Evolutionary conservation across 2,113 vertebrate genomes (phyloP).

Genomic region (Pomatorhinus ruficollis): DNA sequence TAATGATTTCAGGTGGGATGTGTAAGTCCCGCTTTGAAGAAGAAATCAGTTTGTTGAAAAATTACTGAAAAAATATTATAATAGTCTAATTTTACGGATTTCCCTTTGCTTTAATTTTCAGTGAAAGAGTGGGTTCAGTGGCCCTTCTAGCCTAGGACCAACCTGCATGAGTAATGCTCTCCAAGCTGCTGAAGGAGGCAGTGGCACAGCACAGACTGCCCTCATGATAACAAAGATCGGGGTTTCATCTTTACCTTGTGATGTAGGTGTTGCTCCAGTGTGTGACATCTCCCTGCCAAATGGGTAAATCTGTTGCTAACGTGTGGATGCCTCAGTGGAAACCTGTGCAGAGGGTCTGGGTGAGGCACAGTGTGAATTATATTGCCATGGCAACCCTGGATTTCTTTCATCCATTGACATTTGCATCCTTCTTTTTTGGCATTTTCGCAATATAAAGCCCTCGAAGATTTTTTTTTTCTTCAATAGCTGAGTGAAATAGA

Average conservation of each 20-base stretch:
- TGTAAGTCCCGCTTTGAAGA: neutral
- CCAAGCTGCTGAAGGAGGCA: neutral
- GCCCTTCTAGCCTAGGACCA: neutral
- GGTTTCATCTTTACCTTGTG: neutral
- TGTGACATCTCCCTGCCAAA: neutral
- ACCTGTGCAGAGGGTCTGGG: neutral
- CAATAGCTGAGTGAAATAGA: neutral
- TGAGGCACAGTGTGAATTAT: neutral
- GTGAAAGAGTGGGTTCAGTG: neutral
- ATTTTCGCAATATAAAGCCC: neutral
- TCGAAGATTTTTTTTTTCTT: neutral
- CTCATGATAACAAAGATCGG: fast-evolving
- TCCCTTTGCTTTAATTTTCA: neutral
- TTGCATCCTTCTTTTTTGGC: neutral
- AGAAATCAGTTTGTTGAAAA: neutral
- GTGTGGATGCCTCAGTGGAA: neutral
- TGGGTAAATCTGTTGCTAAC: neutral
- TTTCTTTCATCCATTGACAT: neutral
- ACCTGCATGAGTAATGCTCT: neutral
- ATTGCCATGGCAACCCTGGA: conserved; percentile 1
- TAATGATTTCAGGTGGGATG: neutral
- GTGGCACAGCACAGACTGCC: neutral
- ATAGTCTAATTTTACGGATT: neutral
- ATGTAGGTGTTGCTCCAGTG: neutral
- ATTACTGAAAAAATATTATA: neutral